Base-by-base conservation (phyloP, 2,888 invertebrate species). In the Yponomeuta plumbellus region DNA sequence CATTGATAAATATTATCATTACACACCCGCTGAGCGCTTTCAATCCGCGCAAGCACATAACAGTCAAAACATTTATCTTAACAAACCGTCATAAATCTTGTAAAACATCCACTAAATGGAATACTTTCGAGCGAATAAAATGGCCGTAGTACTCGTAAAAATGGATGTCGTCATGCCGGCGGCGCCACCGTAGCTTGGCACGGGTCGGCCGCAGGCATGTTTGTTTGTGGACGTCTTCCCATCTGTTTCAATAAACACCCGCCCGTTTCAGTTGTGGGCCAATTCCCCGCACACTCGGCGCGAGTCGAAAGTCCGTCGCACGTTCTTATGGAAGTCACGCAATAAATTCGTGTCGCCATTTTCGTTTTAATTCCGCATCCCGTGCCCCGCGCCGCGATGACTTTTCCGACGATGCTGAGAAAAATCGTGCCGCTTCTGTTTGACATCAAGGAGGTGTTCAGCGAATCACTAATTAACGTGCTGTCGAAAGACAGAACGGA, bases 211-310 rank as follows among this genome's bases (percentile, higher is more conserved):
- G 73, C 40, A 34, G 76, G 72, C 74, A 73, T 83, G 80, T 85
- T 85, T 88, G 89, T 87, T 87, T 84, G 84, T 80, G 83, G 80
- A 81, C 82, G 80, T 88, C 88, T 88, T 84, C 85, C 77, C 85
- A 84, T 86, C 86, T 85, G 89, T 86, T 87, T 84, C 81, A 80
- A 83, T 81, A 87, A 87, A 88, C 85, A 86, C 83, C 83, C 84
- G 80, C 73, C 73, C 78, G 80, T 76, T 84, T 88, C 88, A 90
- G 89, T 88, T 80, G 80, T 80, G 83, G 80, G 80, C 81, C 80
- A 84, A 85, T 81, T 81, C 84, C 84, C 82, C 85, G 75, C 80
- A 80, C 80, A 84, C 80, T 78, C 84, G 83, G 80, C 79, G 79
- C 79, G 83, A 80, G 80, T 79, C 77, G 77, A 78, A 78, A 78